Conservation (phyloP, 1,140 invertebrate genomes). For the Heliconius hewitsoni region DNA sequence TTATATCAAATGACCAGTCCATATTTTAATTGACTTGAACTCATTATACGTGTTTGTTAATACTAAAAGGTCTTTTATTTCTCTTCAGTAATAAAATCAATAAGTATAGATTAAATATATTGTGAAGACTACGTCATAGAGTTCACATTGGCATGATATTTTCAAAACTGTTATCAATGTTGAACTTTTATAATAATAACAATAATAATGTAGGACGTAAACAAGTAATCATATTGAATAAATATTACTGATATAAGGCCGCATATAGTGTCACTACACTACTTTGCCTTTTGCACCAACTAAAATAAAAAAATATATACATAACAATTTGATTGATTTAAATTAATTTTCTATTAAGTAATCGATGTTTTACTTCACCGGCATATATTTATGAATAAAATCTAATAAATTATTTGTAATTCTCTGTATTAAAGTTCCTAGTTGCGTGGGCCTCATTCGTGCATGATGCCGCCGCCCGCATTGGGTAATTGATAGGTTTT, state of each 20-base stretch:
- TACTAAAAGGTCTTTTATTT: not conserved
- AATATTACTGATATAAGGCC: not conserved
- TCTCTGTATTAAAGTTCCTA: not conserved
- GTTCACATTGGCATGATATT: not conserved
- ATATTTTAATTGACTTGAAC: constrained; percentile 9
- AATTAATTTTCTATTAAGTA: not conserved
- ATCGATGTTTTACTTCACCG: not conserved
- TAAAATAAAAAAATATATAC: too few relatives aligned
- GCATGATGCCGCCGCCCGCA: constrained; percentile 27
- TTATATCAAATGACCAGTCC: not conserved
- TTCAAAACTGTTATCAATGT: not conserved
- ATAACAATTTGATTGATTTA: too few relatives aligned
- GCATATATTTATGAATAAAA: constrained; percentile 8
- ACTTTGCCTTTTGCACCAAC: too few relatives aligned
- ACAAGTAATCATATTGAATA: not conserved
- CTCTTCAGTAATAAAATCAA: not conserved
- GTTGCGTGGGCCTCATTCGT: constrained; percentile 24
- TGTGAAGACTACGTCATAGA: not conserved
- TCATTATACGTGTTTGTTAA: not conserved
- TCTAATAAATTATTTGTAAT: constrained; percentile 8
- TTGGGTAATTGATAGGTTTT: constrained; percentile 21
- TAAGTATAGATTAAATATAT: not conserved
- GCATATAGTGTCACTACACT: too few relatives aligned
- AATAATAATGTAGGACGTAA: constrained; percentile 5
- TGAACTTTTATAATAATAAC: not conserved